A percentile compares a stretch with the other conserved stretches of the same genome.
These are phyloP conservation scores for Labrus mixtus DNA, from an alignment of 2,113 vertebrate genomes.

Conservation along the genomic window DNA sequence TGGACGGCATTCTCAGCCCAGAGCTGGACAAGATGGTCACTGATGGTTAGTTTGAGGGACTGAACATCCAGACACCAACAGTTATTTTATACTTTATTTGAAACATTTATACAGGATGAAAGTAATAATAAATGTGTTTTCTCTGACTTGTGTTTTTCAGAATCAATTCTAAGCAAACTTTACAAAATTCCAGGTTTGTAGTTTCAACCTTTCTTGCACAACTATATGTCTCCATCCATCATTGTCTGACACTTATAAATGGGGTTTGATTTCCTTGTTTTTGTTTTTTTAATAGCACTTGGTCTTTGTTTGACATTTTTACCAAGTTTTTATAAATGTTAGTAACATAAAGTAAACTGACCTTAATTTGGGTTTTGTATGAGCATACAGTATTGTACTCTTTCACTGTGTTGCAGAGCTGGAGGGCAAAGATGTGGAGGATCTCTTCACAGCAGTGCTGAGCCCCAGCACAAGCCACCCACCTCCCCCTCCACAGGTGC, in stretches of 20 bases:
- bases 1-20: conserved; percentile 96
- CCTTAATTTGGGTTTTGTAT: neutral
- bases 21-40: conserved; percentile 99
- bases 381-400: neutral
- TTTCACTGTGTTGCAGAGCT: conserved; percentile 84
- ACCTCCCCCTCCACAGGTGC: conserved; percentile 83
- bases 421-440: conserved; percentile 97
- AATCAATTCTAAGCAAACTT: conserved; percentile 96
- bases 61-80: neutral
- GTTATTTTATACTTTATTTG: neutral
- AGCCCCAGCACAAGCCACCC: conserved; percentile 90
- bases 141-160: conserved; percentile 75
- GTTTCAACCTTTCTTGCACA: neutral
- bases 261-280: too few relatives aligned
- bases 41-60: conserved; percentile 88
- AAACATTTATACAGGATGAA: neutral
- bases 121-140: conserved; percentile 18
- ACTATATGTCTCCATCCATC: neutral
- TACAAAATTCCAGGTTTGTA: conserved; percentile 97
- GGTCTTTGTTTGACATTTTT: too few relatives aligned
- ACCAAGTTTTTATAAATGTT: too few relatives aligned
- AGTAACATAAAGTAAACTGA: too few relatives aligned
- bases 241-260: neutral
- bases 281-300: too few relatives aligned
- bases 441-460: conserved; percentile 95